These are phyloP conservation scores for Rhinogobio ventralis DNA, from an alignment of 2,797 vertebrate genomes.

Conservation along the genomic window DNA sequence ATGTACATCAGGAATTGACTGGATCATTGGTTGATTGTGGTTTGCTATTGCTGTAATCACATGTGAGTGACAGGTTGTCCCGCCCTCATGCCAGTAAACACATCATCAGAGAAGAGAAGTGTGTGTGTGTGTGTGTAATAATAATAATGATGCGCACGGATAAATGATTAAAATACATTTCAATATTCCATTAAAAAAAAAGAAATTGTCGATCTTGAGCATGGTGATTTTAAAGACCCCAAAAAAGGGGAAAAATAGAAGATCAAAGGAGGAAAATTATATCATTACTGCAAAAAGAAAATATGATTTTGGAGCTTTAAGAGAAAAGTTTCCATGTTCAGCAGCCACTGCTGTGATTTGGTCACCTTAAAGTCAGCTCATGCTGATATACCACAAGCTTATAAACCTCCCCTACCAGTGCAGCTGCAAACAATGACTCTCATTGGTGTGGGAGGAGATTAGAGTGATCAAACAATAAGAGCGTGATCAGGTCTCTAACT, in stretches of 20 bases:
- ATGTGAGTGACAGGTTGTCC: neutral
- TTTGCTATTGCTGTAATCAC: neutral
- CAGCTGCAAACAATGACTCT: conserved; percentile 22
- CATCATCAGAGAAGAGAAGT: no score
- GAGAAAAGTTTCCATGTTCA: neutral
- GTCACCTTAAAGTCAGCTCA: conserved; percentile 14
- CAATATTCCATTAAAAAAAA: no score
- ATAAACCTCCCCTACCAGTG: neutral
- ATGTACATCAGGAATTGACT: no score
- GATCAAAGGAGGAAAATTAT: neutral
- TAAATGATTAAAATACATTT: no score
- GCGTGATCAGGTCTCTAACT: conserved; percentile 9
- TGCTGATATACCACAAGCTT: neutral
- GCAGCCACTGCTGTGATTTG: neutral
- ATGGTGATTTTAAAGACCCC: neutral
- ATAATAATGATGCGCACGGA: no score
- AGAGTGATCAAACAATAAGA: conserved; percentile 17
- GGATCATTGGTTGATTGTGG: neutral
- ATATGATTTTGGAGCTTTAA: neutral
- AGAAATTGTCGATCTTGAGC: neutral
- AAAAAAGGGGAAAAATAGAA: neutral
- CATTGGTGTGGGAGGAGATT: conserved; percentile 30
- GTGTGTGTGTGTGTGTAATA: no score
- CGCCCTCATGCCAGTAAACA: no score
- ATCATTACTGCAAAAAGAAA: neutral